Evolutionary conservation across 2,888 invertebrate species (phyloP), one percentile per base, ranked within the genome.

Genomic region (Sarcophaga rosellei): DNA sequence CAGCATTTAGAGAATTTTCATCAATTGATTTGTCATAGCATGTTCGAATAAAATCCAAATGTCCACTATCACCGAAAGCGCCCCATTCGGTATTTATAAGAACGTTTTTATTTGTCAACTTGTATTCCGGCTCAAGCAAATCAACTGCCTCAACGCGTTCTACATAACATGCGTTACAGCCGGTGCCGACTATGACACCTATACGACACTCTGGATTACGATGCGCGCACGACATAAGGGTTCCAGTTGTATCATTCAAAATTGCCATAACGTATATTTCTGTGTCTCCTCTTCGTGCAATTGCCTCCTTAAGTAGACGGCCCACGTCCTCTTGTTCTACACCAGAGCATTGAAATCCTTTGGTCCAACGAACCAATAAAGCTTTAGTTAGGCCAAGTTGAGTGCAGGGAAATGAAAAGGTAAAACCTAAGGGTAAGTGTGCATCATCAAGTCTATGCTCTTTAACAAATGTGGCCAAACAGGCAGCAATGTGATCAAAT

Each of bases 1-100:
- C 95, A 4, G 95, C 95, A 92, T 97, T 99, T 88, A 99, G 95
- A 12, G 98, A 97, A 87, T 95, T 95, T 61, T 93, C 93, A 93
- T 99, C 99, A 81, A 99, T 95, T 81, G 95, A 95, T 20, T 95
- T 94, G 93, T 99, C 97, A 90, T 96, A 96, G 89, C 96, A 96
- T 0, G 98, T 98, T 81, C 96, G 94, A 35, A 98, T 94, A 91
- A 97, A 97, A 91, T 98, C 97, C 82, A 99, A 93, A 17, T 95
- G 94, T 11, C 98, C 98, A 89, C 96, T 96, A 91, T 99, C 98
- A 0, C 99, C 99, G 92, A 99, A 98, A 11, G 98, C 99, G 11
- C 99, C 99, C 98, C 98, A 98, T 93, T 99, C 99, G 0, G 97
- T 97, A 93, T 99, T 99, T 89, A 99, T 96, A 76, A 99, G 94